These are phyloP conservation scores for Eupsilia transversa DNA, from an alignment of 2,888 invertebrate species.

Conservation along the genomic window DNA sequence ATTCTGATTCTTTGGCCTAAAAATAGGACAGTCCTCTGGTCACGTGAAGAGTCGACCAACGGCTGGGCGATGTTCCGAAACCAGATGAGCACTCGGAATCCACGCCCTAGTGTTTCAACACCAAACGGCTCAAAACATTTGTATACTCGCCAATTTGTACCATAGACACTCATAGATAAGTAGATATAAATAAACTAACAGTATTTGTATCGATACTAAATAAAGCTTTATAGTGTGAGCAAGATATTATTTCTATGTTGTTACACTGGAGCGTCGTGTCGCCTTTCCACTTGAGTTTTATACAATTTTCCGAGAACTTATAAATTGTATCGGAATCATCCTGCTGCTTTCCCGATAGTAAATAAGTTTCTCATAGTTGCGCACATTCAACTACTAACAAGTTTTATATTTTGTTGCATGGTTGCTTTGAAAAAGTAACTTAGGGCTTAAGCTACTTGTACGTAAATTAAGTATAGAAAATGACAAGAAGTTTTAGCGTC, in stretches of 20 bases:
- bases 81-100: neutral
- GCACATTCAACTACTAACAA: constrained; percentile 12
- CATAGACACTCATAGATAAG: neutral
- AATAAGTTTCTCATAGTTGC: constrained; percentile 25
- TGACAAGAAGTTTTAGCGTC: too few species aligned
- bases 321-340: constrained; percentile 9
- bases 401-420: constrained; percentile 8
- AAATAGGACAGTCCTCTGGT: neutral
- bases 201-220: neutral
- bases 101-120: neutral
- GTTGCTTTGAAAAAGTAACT: neutral
- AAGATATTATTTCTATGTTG: constrained; percentile 18
- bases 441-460: neutral
- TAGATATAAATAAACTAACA: neutral
- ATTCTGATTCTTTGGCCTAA: neutral
- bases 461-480: neutral
- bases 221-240: neutral
- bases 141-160: neutral
- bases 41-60: neutral
- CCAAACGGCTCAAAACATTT: neutral
- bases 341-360: constrained; percentile 10
- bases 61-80: too few species aligned
- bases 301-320: constrained; percentile 36
- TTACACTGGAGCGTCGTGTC: neutral
- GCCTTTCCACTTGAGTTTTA: constrained; percentile 25